These are phyloP conservation scores for Gerris lacustris DNA, from an alignment of 2,888 invertebrate genomes.

Conservation along the genomic window DNA sequence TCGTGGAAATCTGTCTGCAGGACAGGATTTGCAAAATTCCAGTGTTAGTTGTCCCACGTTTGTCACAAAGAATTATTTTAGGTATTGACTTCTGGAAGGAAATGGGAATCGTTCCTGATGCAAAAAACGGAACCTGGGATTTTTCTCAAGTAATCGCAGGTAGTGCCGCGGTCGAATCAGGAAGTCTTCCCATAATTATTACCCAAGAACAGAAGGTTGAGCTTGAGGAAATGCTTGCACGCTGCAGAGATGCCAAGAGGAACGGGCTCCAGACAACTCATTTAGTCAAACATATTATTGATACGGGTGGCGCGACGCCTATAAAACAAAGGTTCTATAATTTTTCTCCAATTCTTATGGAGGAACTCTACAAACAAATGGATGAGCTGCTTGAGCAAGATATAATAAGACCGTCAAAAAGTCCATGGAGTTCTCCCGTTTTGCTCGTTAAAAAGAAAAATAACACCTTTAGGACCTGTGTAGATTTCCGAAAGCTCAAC, in stretches of 20 bases:
- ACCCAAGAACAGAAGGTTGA: neutral
- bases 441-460: no score
- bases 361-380: neutral
- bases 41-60: constrained; percentile 9
- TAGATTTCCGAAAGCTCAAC: neutral
- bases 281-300: neutral
- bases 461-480: neutral
- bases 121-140: constrained; percentile 5
- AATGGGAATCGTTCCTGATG: constrained; percentile 14
- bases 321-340: neutral
- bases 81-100: constrained; percentile 16
- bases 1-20: neutral
- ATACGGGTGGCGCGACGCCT: neutral
- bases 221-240: neutral
- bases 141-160: constrained; percentile 1
- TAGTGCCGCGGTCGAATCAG: neutral
- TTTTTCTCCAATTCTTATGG: neutral
- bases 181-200: neutral
- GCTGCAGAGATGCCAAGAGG: neutral
- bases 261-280: neutral
- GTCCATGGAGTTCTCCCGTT: no score
- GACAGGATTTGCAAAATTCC: neutral
- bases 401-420: no score
- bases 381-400: neutral
- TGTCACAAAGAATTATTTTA: constrained; percentile 13